Evolutionary conservation across 1,140 invertebrate species (phyloP).

Genomic region (Papilio aristodemus): DNA sequence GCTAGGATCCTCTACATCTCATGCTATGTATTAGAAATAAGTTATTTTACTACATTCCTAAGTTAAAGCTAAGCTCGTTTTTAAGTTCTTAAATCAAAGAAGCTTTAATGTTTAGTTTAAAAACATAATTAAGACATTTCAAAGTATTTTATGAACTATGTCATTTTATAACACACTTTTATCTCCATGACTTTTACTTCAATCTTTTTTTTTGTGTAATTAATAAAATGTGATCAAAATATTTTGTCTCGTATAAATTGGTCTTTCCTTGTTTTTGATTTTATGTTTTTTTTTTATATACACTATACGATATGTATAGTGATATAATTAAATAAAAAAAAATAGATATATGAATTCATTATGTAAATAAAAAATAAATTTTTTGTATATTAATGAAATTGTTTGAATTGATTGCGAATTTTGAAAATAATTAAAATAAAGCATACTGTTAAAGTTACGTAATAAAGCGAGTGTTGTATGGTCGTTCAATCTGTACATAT

Average conservation of each 20-base stretch:
- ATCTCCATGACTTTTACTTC: neutral
- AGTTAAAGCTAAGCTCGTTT: conserved; percentile 40
- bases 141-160: conserved; percentile 24
- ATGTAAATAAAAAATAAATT: conserved; percentile 1
- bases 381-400: conserved; percentile 16
- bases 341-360: neutral
- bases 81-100: conserved; percentile 65
- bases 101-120: conserved; percentile 63
- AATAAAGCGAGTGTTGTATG: neutral
- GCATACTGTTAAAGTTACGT: neutral
- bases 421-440: neutral
- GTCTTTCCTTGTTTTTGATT: conserved; percentile 4
- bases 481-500: conserved; percentile 42
- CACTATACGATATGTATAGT: conserved; percentile 5
- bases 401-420: neutral
- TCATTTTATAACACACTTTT: conserved; percentile 15
- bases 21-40: conserved; percentile 28
- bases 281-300: conserved; percentile 19
- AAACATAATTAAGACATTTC: conserved; percentile 1
- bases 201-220: conserved; percentile 25
- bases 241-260: neutral
- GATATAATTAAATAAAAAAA: conserved; percentile 13
- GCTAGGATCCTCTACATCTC: conserved; percentile 26
- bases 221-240: conserved; percentile 24
- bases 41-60: conserved; percentile 56